These are phyloP conservation scores for Anarrhichthys ocellatus DNA, from an alignment of 2,113 vertebrate genomes.

Conservation along the genomic window DNA sequence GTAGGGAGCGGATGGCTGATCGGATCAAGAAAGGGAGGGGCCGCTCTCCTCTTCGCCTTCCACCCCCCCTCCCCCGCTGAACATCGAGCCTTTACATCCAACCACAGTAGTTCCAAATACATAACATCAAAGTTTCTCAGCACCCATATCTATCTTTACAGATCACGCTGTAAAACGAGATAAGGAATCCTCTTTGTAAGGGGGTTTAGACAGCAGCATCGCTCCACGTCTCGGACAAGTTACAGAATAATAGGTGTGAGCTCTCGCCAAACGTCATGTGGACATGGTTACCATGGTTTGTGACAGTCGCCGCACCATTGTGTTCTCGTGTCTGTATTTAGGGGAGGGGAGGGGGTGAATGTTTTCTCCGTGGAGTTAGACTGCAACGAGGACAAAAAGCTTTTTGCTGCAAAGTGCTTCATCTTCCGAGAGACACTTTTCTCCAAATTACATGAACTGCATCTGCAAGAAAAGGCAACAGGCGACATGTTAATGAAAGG, in stretches of 20 bases:
- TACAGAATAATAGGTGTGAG: slow-evolving; percentile 76
- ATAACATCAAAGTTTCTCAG: slow-evolving; percentile 80
- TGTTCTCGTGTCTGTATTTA: slow-evolving; percentile 82
- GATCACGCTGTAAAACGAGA: slow-evolving; percentile 76
- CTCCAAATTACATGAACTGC: slow-evolving; percentile 98
- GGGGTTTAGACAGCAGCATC: slow-evolving; percentile 84
- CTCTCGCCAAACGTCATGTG: slow-evolving; percentile 65
- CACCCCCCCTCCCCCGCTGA: slow-evolving; percentile 54
- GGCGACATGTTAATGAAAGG: background rate
- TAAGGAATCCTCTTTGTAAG: slow-evolving; percentile 76
- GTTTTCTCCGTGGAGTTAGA: slow-evolving; percentile 87
- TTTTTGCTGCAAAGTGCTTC: slow-evolving; percentile 86
- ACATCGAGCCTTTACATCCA: slow-evolving; percentile 79
- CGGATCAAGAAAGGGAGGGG: slow-evolving; percentile 77
- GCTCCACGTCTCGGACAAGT: slow-evolving; percentile 85
- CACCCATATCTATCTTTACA: slow-evolving; percentile 76
- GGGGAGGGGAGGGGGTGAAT: slow-evolving; percentile 63
- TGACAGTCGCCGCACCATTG: slow-evolving; percentile 70
- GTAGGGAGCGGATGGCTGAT: slow-evolving; percentile 84
- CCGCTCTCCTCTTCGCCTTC: slow-evolving; percentile 32
- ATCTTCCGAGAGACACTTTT: slow-evolving; percentile 85
- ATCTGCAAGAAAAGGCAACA: slow-evolving; percentile 84
- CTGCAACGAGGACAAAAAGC: slow-evolving; percentile 88
- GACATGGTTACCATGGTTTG: slow-evolving; percentile 74
- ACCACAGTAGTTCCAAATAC: slow-evolving; percentile 73